These are phyloP conservation scores for Xerus rutilus DNA, from an alignment of 2,797 vertebrate genomes.

Conservation along the genomic window DNA sequence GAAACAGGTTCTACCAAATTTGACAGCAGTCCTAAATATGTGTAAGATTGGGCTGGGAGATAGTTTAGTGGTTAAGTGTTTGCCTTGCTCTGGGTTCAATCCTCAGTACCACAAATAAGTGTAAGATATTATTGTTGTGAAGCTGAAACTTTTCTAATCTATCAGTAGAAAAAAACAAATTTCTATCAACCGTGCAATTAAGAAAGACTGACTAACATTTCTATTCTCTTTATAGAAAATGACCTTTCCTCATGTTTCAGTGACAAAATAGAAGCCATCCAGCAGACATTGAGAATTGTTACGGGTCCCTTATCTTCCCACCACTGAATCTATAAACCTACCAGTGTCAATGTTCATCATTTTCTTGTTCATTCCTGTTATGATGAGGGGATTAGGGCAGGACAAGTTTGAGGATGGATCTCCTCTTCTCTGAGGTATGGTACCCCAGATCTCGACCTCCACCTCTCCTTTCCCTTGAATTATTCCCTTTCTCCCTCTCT, in stretches of 20 bases:
- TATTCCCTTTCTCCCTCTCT: constrained; percentile 16
- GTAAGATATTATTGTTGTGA: constrained; percentile 24
- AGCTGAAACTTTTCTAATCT: constrained; percentile 52
- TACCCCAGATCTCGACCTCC: neutral
- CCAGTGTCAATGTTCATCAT: neutral
- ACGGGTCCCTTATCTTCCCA: neutral
- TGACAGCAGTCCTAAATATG: constrained; percentile 54
- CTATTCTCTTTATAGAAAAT: constrained; percentile 45
- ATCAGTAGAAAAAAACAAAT: constrained; percentile 11
- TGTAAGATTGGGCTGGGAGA: neutral
- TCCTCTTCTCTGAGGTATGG: neutral
- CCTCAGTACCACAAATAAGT: no score
- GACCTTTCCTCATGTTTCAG: neutral
- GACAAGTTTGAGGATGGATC: neutral
- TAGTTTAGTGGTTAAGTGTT: no score
- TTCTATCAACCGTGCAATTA: neutral
- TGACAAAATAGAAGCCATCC: constrained; percentile 33
- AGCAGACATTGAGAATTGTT: constrained; percentile 4
- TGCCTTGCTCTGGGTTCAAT: no score
- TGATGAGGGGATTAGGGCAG: neutral
- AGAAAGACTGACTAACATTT: constrained; percentile 53
- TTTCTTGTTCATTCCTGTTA: constrained; percentile 13
- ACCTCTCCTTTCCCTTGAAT: neutral
- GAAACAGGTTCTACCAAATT: constrained; percentile 13
- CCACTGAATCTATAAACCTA: neutral